phyloP scores from a whole-genome alignment of 2,797 vertebrate species.

The Micrastur ruficollis region DNA sequence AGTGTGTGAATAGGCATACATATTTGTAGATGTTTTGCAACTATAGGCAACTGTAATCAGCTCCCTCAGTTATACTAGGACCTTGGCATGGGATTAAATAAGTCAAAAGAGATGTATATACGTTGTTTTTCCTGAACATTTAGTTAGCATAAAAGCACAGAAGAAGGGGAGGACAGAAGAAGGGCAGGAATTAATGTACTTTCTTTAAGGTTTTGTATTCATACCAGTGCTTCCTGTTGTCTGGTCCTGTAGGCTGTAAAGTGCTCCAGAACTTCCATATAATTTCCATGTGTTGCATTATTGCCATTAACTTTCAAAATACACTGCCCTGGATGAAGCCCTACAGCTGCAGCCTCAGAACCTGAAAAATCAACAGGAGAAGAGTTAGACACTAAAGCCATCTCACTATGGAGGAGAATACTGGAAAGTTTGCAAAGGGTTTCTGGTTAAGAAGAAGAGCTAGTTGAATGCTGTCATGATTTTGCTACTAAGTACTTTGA shows the following conservation, averaged over 20 bases:
- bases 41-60: not conserved
- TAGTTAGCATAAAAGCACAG: not conserved
- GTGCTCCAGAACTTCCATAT: constrained; percentile 89
- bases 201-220: not conserved
- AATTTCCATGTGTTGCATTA: constrained; percentile 80
- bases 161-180: not conserved
- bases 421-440: not conserved
- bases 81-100: not conserved
- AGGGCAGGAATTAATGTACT: not conserved
- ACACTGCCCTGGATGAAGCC: constrained; percentile 93
- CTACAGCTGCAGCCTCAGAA: constrained; percentile 84
- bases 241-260: constrained; percentile 84
- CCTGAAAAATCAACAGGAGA: constrained; percentile 72
- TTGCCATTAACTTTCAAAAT: constrained; percentile 92
- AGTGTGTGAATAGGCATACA: not conserved
- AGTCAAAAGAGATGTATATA: not conserved
- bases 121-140: not conserved
- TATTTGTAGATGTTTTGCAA: not conserved
- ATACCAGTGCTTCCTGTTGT: constrained; percentile 82
- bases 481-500: not conserved
- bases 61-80: not conserved
- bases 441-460: not conserved
- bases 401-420: not conserved
- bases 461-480: not conserved
- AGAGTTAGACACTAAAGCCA: not conserved